Evolutionary conservation across 2,888 invertebrate species (phyloP).

Genomic region (Cephus nigrinus): DNA sequence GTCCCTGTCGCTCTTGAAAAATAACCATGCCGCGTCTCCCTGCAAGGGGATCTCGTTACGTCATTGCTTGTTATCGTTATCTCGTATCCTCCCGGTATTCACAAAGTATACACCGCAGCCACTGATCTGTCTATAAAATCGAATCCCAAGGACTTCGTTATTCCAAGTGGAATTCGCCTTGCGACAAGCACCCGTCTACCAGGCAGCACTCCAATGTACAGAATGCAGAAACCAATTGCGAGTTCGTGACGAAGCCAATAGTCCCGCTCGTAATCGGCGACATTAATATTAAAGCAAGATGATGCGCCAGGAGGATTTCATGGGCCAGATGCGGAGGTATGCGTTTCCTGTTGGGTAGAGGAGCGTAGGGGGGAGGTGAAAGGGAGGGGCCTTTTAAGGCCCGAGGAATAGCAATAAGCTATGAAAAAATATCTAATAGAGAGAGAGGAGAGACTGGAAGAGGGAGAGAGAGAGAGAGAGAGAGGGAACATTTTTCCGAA

Average conservation of each 20-base stretch:
- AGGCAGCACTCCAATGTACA: background rate
- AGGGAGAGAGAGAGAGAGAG: background rate
- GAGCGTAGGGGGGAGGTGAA: background rate
- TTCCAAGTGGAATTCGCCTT: background rate
- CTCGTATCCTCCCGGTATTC: background rate
- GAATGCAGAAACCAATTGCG: background rate
- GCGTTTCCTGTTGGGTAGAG: background rate
- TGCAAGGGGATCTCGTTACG: too few relatives aligned
- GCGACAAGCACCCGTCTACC: background rate
- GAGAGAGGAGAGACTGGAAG: background rate
- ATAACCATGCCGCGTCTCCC: background rate
- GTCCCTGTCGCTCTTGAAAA: background rate
- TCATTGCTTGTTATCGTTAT: background rate
- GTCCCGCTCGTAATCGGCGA: background rate
- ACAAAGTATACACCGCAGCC: background rate
- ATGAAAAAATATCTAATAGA: conserved; percentile 29
- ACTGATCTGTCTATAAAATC: background rate
- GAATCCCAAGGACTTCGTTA: background rate
- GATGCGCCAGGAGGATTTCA: background rate
- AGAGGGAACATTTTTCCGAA: background rate
- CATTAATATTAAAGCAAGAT: conserved; percentile 28
- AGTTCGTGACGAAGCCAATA: background rate
- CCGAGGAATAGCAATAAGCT: conserved; percentile 40
- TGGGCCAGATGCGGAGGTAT: background rate
- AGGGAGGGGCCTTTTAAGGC: conserved; percentile 17